Percentiles rank a stretch among this genome's conserved stretches.
Evolutionary conservation across 2,888 invertebrate species (phyloP).

Genomic region (Drosophila putrida): DNA sequence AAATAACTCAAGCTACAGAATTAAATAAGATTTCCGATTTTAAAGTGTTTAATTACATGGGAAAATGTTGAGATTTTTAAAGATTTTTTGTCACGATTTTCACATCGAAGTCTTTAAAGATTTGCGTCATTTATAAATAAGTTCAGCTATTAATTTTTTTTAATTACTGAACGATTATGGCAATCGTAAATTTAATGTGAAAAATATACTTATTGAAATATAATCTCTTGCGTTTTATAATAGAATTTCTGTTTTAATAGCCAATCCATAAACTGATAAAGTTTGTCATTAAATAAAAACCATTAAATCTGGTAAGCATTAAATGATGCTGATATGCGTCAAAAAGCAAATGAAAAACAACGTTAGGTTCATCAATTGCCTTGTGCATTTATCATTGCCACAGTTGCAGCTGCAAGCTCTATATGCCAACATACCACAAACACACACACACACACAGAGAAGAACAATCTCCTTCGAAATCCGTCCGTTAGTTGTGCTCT

Average conservation of each 20-base stretch:
- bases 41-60: neutral
- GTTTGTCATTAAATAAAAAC: slow-evolving; percentile 2
- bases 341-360: neutral
- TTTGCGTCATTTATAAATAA: no score
- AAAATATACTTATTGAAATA: neutral
- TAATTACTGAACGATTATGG: neutral
- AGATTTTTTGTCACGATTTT: neutral
- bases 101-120: no score
- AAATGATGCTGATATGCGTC: neutral
- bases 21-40: neutral
- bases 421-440: slow-evolving; percentile 10
- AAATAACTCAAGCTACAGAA: neutral
- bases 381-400: slow-evolving; percentile 19
- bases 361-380: slow-evolving; percentile 4
- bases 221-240: neutral
- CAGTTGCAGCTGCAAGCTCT: slow-evolving; percentile 8
- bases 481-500: neutral
- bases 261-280: neutral
- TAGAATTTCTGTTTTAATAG: neutral
- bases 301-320: neutral
- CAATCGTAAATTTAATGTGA: neutral
- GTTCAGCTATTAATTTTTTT: no score
- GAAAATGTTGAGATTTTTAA: neutral
- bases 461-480: neutral
- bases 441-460: neutral